phyloP scores from a whole-genome alignment of 2,797 vertebrate genomes.

The Halcyon badia region DNA sequence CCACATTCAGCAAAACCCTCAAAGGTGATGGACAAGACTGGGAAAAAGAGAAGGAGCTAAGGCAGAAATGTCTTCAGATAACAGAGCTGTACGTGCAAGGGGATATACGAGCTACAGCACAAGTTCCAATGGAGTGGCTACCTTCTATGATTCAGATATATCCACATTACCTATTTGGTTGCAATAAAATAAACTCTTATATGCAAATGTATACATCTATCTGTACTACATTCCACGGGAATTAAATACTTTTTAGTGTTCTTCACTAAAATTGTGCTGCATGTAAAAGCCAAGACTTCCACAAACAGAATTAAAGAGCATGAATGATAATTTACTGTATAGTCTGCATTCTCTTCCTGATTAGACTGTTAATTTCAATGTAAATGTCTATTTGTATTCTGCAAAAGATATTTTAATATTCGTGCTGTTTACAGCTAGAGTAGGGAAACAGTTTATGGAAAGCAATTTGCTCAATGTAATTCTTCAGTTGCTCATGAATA shows the following conservation, averaged over 20 bases:
- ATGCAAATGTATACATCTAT: not conserved
- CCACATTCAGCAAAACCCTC: not conserved
- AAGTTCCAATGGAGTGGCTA: not conserved
- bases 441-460: not conserved
- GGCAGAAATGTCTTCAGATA: not conserved
- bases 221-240: not conserved
- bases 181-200: not conserved
- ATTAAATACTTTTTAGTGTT: not conserved
- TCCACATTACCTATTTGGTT: not conserved
- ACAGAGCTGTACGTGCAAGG: not conserved
- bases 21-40: fast-evolving
- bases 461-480: conserved; percentile 7
- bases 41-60: not conserved
- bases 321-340: not conserved
- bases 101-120: fast-evolving
- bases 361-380: not conserved
- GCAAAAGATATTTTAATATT: not conserved
- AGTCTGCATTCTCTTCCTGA: not conserved
- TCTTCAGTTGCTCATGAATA: not conserved
- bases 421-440: not conserved
- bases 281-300: not conserved
- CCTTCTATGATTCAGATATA: fast-evolving
- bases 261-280: not conserved
- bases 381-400: not conserved
- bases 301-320: not conserved